A percentile compares a stretch with the other conserved stretches of the same genome.
Evolutionary conservation across 2,797 vertebrate species (phyloP).

Genomic region (Acrossocheilus fasciatus): DNA sequence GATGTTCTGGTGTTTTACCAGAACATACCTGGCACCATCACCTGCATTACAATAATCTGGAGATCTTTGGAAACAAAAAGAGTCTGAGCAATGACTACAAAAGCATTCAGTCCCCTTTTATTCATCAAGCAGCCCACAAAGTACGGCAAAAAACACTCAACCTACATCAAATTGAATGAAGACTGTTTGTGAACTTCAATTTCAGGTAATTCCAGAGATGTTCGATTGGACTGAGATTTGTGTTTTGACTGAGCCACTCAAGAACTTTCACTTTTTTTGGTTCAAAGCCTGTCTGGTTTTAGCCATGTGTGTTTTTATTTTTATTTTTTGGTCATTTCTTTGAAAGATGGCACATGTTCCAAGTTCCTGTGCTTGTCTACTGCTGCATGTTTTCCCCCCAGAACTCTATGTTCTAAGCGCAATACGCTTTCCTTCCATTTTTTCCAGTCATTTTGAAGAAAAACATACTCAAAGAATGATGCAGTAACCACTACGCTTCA

Average conservation of each 20-base stretch:
- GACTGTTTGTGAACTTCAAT: not conserved
- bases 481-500: not conserved
- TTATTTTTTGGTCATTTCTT: not conserved
- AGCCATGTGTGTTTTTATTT: not conserved
- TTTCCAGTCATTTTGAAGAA: not conserved
- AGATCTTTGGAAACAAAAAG: slow-evolving; percentile 8
- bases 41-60: not conserved
- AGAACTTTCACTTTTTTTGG: slow-evolving; percentile 3
- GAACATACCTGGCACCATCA: not conserved
- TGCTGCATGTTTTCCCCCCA: not conserved
- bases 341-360: not conserved
- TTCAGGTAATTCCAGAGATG: not conserved
- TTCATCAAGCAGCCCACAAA: not conserved
- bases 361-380: not conserved
- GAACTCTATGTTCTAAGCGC: not conserved
- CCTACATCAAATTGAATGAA: not conserved
- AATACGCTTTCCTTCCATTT: not conserved
- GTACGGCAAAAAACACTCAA: not conserved
- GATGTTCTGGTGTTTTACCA: slow-evolving; percentile 1
- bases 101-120: not conserved
- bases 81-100: not conserved
- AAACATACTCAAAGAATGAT: not conserved
- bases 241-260: slow-evolving; percentile 18
- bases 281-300: slow-evolving; percentile 5
- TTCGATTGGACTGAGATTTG: slow-evolving; percentile 6